Evolutionary conservation across 2,888 invertebrate species (phyloP).

Genomic region (Hymenopus coronatus): DNA sequence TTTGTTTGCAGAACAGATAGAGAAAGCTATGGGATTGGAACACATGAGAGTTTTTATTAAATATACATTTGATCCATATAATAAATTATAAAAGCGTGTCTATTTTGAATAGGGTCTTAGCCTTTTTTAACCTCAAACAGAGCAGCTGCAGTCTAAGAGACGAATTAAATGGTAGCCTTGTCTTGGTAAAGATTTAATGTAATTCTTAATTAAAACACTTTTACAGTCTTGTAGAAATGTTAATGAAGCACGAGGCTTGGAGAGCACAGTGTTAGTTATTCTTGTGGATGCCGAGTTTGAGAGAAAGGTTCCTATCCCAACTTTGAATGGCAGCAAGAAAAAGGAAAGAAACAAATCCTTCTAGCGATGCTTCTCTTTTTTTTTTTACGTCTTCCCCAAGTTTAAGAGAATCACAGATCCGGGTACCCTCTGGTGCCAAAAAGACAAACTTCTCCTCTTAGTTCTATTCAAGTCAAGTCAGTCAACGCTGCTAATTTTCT

Average conservation of each 20-base stretch:
- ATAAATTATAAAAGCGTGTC: no score
- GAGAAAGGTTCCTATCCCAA: not conserved
- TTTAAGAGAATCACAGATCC: not conserved
- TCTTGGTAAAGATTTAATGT: not conserved
- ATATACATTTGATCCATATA: no score
- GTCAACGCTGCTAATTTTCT: no score
- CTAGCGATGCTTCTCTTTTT: not conserved
- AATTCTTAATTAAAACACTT: not conserved
- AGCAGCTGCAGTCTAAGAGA: no score
- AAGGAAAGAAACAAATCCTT: not conserved
- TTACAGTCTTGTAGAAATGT: not conserved
- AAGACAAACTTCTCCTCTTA: no score
- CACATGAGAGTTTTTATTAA: no score
- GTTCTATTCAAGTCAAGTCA: no score
- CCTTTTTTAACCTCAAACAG: no score
- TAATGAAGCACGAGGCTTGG: not conserved
- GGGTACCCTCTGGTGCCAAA: no score
- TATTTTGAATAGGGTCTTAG: no score
- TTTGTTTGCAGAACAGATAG: no score
- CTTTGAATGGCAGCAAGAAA: not conserved
- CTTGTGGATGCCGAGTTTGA: not conserved
- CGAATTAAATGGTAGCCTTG: not conserved
- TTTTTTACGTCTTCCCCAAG: not conserved
- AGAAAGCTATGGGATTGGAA: no score
- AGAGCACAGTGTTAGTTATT: not conserved